Evolutionary conservation across 2,888 invertebrate genomes (phyloP).

Genomic region (Scaeva pyrastri): DNA sequence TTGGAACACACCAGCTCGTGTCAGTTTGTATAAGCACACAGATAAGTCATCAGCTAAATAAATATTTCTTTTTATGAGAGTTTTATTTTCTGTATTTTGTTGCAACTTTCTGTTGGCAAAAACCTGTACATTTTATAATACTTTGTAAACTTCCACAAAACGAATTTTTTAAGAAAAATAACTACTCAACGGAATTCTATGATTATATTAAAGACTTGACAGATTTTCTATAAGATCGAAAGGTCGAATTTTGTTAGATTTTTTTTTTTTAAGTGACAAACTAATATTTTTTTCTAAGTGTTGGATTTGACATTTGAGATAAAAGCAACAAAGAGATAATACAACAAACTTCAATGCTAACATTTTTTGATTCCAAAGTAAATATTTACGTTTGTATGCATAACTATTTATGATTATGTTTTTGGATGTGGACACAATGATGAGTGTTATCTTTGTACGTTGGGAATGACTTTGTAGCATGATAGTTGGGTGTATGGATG

Average conservation of each 20-base stretch:
- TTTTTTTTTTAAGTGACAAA: too few relatives aligned
- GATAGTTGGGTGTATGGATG: not conserved
- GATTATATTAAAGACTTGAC: too few relatives aligned
- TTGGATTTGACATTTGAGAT: too few relatives aligned
- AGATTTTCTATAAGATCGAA: too few relatives aligned
- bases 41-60: constrained; percentile 9
- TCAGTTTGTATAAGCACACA: not conserved
- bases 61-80: not conserved
- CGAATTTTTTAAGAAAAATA: too few relatives aligned
- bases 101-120: not conserved
- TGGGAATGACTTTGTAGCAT: not conserved
- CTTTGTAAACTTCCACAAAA: too few relatives aligned
- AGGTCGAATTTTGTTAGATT: too few relatives aligned
- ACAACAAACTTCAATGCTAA: too few relatives aligned
- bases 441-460: not conserved
- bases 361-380: not conserved
- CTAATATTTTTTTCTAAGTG: too few relatives aligned
- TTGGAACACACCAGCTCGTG: not conserved
- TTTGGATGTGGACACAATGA: not conserved
- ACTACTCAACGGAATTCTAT: too few relatives aligned
- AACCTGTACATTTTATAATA: not conserved
- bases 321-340: too few relatives aligned
- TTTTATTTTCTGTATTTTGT: not conserved
- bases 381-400: not conserved
- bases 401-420: not conserved